phyloP scores from a whole-genome alignment of 2,888 invertebrate genomes.

The Drosophila incognita region DNA sequence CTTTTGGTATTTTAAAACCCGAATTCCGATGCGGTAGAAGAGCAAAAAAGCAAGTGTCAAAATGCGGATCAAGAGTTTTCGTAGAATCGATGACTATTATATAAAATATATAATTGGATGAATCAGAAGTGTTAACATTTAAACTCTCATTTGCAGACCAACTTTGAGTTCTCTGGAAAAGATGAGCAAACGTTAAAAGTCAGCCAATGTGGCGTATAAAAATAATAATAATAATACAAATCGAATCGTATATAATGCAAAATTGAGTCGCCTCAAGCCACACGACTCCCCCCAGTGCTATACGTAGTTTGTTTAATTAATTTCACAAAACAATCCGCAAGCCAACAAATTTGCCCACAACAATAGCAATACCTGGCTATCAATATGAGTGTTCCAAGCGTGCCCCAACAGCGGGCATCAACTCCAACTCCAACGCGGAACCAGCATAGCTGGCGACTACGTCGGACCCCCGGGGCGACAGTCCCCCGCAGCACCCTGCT shows the following conservation, averaged over 20 bases:
- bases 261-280: constrained; percentile 47
- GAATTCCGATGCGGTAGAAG: constrained; percentile 10
- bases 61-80: constrained; percentile 1
- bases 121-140: constrained; percentile 27
- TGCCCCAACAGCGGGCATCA: constrained; percentile 74
- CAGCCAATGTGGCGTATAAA: constrained; percentile 61
- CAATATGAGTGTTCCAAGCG: constrained; percentile 80
- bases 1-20: constrained; percentile 12
- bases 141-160: constrained; percentile 42
- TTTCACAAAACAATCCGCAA: constrained; percentile 67
- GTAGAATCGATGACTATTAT: background rate
- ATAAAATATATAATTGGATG: constrained; percentile 5
- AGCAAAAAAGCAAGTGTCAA: background rate
- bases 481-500: constrained; percentile 44
- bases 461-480: constrained; percentile 40
- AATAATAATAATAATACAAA: constrained; percentile 34
- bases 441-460: constrained; percentile 38
- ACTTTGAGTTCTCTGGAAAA: constrained; percentile 38
- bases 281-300: constrained; percentile 54
- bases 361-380: constrained; percentile 62
- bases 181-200: constrained; percentile 55
- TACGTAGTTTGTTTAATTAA: constrained; percentile 70
- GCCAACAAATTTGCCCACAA: constrained; percentile 44
- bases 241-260: constrained; percentile 57
- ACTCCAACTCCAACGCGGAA: constrained; percentile 22